A percentile compares a stretch with the other conserved stretches of the same genome.
These are phyloP conservation scores for western clawed frog (Xenopus tropicalis) DNA, from an alignment of 2,113 vertebrate species.

Conservation along the genomic window DNA sequence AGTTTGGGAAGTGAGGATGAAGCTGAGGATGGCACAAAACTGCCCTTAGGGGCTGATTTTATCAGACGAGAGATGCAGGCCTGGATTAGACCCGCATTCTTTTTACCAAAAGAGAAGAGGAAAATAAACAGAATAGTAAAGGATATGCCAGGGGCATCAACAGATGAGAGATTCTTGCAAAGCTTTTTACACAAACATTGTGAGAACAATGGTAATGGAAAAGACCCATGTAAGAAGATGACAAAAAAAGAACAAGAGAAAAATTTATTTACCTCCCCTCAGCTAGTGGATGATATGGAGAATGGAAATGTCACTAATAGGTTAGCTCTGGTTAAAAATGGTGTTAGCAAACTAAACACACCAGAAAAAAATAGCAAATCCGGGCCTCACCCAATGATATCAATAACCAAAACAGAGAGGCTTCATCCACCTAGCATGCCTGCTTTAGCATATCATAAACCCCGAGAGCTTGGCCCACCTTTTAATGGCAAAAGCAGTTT, in stretches of 20 bases:
- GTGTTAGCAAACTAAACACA: slow-evolving; percentile 52
- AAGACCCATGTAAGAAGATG: slow-evolving; percentile 54
- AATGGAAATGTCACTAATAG: slow-evolving; percentile 86
- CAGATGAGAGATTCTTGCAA: slow-evolving; percentile 69
- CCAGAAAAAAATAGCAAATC: slow-evolving; percentile 48
- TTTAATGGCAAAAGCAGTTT: slow-evolving; percentile 34
- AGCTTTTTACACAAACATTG: slow-evolving; percentile 61
- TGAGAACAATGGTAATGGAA: slow-evolving; percentile 70
- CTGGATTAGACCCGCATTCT: slow-evolving; percentile 79
- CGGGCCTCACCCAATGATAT: slow-evolving; percentile 43
- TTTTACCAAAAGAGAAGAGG: slow-evolving; percentile 72
- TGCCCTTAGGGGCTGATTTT: slow-evolving; percentile 83
- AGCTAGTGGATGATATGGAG: slow-evolving; percentile 88
- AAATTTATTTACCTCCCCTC: slow-evolving; percentile 57
- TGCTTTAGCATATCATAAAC: slow-evolving; percentile 37
- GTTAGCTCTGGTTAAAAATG: slow-evolving; percentile 61
- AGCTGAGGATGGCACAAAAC: slow-evolving; percentile 79
- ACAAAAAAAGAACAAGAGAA: slow-evolving; percentile 55
- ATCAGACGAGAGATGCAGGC: slow-evolving; percentile 88
- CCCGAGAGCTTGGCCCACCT: slow-evolving; percentile 24
- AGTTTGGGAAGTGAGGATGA: slow-evolving; percentile 85
- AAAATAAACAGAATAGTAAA: slow-evolving; percentile 63
- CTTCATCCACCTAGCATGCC: slow-evolving; percentile 41
- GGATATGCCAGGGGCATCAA: slow-evolving; percentile 55
- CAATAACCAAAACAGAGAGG: slow-evolving; percentile 39